Percentiles rank a stretch among this genome's conserved stretches.
Conservation (phyloP, 2,797 vertebrate species). For the Synanceia verrucosa region DNA sequence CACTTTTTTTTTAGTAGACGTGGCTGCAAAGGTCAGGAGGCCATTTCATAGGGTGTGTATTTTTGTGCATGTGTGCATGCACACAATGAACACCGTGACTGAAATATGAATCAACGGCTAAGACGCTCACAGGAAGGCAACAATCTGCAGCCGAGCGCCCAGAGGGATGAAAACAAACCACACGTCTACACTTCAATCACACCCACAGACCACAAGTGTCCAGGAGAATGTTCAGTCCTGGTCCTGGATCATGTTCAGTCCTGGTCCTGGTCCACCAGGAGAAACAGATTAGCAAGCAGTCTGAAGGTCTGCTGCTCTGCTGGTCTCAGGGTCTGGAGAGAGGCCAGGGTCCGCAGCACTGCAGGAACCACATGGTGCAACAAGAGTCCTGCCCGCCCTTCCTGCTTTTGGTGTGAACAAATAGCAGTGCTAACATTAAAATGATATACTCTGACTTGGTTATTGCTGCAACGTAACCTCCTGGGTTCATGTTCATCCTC, state of each 20-base stretch:
- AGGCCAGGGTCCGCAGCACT: conserved; percentile 27
- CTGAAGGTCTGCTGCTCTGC: no score
- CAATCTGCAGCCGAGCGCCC: conserved; percentile 14
- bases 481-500: background rate
- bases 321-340: conserved; percentile 34
- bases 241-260: no score
- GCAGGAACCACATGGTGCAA: conserved; percentile 11
- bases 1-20: background rate
- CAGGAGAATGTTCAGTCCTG: conserved; percentile 33
- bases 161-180: conserved; percentile 42
- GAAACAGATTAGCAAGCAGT: conserved; percentile 37
- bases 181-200: background rate
- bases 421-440: background rate
- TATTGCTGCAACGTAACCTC: background rate
- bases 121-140: conserved; percentile 7
- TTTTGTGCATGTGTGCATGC: conserved; percentile 1
- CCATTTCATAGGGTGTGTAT: conserved; percentile 2
- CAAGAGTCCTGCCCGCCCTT: background rate
- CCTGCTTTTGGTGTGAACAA: background rate
- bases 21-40: conserved; percentile 1
- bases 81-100: conserved; percentile 10
- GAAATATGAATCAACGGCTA: conserved; percentile 32
- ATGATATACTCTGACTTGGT: background rate
- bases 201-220: conserved; percentile 11
- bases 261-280: conserved; percentile 33